Evolutionary conservation across 2,113 vertebrate genomes (phyloP), one percentile per base, ranked within the genome.

Genomic region (Casuarius casuarius): DNA sequence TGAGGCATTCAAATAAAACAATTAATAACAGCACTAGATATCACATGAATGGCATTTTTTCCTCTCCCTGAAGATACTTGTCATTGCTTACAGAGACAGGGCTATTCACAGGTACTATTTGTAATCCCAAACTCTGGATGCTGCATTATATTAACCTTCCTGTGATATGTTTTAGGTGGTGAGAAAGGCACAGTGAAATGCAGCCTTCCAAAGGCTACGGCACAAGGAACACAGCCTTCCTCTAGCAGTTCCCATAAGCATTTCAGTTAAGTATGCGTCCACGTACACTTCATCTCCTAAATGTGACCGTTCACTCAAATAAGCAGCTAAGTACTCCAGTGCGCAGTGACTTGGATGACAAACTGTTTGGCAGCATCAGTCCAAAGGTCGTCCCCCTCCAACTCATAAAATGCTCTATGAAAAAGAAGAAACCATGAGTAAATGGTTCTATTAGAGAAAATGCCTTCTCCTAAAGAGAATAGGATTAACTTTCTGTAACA

Each of bases 361-460:
- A 96, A 52, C 51, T 62, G 7, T 12, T 78, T 68, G 74, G 20
- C 62, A 87, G 76, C 4, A 26, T 52, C 22, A 81, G 48, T 15
- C 18, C 49, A 92, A 49, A 89, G 62, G 38, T 75, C 52, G 73
- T 38, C 8, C 26, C 70, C 20, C 71, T 40, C 9, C 1, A 1
- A 33, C 58, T 51, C 7, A 6, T 75, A 77, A 89, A 94, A 94
- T 33, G 46, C 83, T 92, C 91, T 79, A 71, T 92, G 95, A 95
- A 95, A 96, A 92, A 90, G 35, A 46, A 84, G 70, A 96, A 97
- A 89, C 72, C 93, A 91, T n/a, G 33, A 94, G 51, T 56, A 92
- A 90, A 44, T 61, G 58, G 68, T 97, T 97, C 97, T 96, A 96
- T 91, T 95, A 79, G 94, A 90, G 89, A 95, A 90, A 95, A 93